Evolutionary conservation across 1,140 invertebrate species (phyloP), one percentile per base, ranked within the genome.

Genomic region (Apocrypta bakeri): DNA sequence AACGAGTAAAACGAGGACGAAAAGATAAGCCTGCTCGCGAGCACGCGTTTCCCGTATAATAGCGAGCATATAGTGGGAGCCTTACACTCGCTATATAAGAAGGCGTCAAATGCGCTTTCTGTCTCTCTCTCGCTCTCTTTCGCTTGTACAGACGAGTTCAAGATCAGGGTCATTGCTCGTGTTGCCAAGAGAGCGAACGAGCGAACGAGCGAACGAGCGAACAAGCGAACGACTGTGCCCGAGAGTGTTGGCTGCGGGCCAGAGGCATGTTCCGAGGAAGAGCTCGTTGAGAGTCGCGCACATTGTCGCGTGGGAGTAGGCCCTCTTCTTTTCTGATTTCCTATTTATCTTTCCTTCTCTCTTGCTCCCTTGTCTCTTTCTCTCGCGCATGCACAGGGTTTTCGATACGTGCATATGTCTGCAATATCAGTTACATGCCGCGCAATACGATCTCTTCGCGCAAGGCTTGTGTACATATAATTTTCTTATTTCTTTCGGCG

Each of bases 131-230:
- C 48, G 21, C 21, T 17, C 63, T 66, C 63, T 6, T 0, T 66
- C 25, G 25, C 27, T 29, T 7, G 8, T 9, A 9, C 63, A 72
- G 25, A 33, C 81, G 40, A 73, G 42, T 72, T 82, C 48, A 77
- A 82, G 81, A 82, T 77, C 74, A 72, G 81, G 81, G 81, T 82
- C 81, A 82, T 82, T 82, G 74, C 74, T 82, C 74, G 81, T 77
- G 25, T 64, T 56, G 72, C 29, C 27, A 31, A 25, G 63, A 25
- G 72, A 73, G 68, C 24, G 61, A 48, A 21, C 17, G 81, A 69
- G n/a, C 40, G 75, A 78, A 27, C 14, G 25, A 25, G 31, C 40
- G 37, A 66, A 9, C 68, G 81, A 63, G 27, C 29, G 61, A 48
- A 21, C 17, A 75, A 69, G n/a, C 40, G 75, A 78, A 27, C 14